A percentile compares a stretch with the other conserved stretches of the same genome.
Conservation (phyloP, 2,797 vertebrate species). For the Cephalopachus bancanus region DNA sequence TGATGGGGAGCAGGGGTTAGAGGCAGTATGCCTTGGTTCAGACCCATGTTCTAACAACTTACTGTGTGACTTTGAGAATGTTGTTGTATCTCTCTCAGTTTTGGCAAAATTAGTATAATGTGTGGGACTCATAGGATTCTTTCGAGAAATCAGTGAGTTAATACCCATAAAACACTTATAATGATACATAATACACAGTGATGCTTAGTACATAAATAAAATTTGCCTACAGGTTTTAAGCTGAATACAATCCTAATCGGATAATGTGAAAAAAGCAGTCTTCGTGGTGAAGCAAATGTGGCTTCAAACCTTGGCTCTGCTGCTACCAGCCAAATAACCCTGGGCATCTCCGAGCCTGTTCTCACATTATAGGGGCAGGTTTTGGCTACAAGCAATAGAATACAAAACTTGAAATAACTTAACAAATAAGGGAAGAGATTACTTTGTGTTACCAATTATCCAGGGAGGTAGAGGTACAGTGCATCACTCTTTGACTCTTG, state of each 20-base stretch:
- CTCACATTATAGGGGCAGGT: not conserved
- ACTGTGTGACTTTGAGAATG: not conserved
- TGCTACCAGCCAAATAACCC: fast-evolving
- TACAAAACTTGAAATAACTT: not conserved
- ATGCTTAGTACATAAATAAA: not conserved
- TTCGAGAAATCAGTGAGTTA: not conserved
- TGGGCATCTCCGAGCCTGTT: not conserved
- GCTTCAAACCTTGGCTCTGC: not conserved
- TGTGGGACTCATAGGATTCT: not conserved
- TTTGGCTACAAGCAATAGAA: not conserved
- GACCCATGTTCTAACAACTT: not conserved
- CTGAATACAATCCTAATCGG: not conserved
- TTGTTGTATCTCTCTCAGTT: not conserved
- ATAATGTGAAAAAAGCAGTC: not conserved
- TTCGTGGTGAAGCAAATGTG: not conserved
- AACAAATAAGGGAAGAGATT: not conserved
- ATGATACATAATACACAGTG: not conserved
- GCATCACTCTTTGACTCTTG: not conserved
- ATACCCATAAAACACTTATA: not conserved
- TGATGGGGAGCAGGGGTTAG: not conserved
- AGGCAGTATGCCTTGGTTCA: not conserved
- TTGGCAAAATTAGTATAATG: not conserved
- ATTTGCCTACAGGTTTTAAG: slow-evolving; percentile 25
- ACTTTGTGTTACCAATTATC: not conserved
- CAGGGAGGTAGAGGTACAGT: not conserved